Base-by-base conservation (phyloP, 1,140 invertebrate genomes). In the Lanistes nyassanus region DNA sequence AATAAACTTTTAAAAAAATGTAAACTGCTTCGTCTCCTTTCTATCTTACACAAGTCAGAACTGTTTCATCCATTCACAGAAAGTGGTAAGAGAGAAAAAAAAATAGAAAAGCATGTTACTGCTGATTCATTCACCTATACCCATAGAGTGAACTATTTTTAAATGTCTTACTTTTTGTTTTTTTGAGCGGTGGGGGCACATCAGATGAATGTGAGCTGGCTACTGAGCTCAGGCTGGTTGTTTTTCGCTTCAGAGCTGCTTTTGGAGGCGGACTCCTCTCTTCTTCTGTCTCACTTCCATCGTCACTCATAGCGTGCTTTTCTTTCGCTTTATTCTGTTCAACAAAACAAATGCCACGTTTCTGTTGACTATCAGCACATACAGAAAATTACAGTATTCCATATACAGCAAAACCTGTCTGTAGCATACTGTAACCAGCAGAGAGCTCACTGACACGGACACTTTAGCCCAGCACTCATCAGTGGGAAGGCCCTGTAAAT, bases 221-320 rank as follows among this genome's bases (percentile, higher is more conserved):
- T 21, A 79, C 75, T 34, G 83, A 84, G 65, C 77, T 83, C 7
- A 85, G 39, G 77, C 83, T 83, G 58, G 83, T 85, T 55, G 82
- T 81, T 75, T 84, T 82, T 80, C 82, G 85, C 70, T 76, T 79
- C 31, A 85, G 70, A 0, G 81, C 21, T 29, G 81, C 76, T 76
- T 82, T 80, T 19, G 64, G 58, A 53, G 69, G 39, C 5, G 74
- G 64, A 62, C 74, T 67, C 19, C 67, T 60, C 47, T 75, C 60
- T 72, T 66, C 64, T 23, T 71, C 51, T 36, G 26, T 42, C 7
- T 74, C 51, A 58, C 65, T 75, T n/a, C 68, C 74, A 26, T 34
- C 51, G 21, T 58, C 56, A 11, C 56, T 60, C 56, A 60, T 31
- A 16, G 2, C 23, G 9, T 60, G 56, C 23, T 60, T 60, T 1